Percentiles rank a stretch among this genome's conserved stretches.
Evolutionary conservation across 1,140 invertebrate genomes (phyloP).

Genomic region (Mercenaria mercenaria): DNA sequence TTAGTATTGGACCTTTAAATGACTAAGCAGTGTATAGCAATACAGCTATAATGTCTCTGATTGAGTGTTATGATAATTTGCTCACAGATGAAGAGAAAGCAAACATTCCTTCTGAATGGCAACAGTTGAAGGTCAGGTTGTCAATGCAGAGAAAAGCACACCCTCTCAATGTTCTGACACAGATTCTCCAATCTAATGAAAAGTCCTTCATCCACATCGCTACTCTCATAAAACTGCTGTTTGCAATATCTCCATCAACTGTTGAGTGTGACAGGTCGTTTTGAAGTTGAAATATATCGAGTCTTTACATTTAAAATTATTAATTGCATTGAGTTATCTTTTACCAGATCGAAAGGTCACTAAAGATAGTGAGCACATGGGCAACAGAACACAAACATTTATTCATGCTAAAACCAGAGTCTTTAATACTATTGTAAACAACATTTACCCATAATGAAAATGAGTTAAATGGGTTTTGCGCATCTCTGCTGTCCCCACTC

Average conservation of each 20-base stretch:
- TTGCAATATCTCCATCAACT: conserved; percentile 21
- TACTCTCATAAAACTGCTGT: neutral
- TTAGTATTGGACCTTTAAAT: no score
- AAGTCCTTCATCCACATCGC: neutral
- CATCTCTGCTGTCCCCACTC: no score
- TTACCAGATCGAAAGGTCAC: no score
- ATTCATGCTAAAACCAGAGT: no score
- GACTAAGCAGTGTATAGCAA: conserved; percentile 35
- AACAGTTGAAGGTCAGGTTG: conserved; percentile 20
- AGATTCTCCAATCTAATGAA: neutral
- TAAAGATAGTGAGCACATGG: no score
- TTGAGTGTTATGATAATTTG: neutral
- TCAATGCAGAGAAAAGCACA: neutral
- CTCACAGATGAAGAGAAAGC: neutral
- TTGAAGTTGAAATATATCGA: no score
- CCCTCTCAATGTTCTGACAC: neutral
- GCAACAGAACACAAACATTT: no score
- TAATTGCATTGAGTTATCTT: no score
- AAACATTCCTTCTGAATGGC: conserved; percentile 15
- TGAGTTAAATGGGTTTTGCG: no score
- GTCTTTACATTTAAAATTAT: no score
- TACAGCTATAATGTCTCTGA: neutral
- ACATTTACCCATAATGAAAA: no score
- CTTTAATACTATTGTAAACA: no score
- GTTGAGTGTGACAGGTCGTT: neutral